phyloP scores from a whole-genome alignment of 2,797 vertebrate species.

The Nyctibius grandis region DNA sequence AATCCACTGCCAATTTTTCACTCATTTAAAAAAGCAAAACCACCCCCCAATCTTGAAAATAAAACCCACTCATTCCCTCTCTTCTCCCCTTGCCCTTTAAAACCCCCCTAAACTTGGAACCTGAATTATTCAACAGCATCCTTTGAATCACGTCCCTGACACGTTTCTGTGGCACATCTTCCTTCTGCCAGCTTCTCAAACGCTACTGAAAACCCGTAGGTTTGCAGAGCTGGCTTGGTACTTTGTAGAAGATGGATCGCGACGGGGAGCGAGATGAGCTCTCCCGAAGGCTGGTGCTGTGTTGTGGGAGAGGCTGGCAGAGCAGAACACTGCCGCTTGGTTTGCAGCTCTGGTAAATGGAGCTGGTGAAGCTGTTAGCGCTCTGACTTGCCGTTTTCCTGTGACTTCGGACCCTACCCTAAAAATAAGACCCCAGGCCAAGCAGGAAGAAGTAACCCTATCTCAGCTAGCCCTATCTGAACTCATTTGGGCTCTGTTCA shows the following conservation, averaged over 20 bases:
- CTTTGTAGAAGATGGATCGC: background rate
- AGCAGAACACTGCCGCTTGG: background rate
- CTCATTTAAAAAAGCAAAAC: background rate
- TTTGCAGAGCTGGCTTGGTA: background rate
- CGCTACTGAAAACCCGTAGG: background rate
- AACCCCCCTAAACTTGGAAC: background rate
- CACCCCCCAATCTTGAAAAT: background rate
- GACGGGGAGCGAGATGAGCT: background rate
- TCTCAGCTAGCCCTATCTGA: background rate
- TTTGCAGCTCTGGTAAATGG: background rate
- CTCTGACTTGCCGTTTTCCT: background rate
- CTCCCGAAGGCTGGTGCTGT: background rate
- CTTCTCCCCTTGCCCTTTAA: conserved; percentile 33
- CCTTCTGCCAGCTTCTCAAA: conserved; percentile 6
- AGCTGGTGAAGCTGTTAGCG: background rate
- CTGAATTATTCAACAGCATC: conserved; percentile 37
- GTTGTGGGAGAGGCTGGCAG: background rate
- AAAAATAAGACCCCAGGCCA: conserved; percentile 4
- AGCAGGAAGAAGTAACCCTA: background rate
- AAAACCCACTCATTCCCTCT: conserved; percentile 6
- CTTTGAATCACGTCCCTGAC: conserved; percentile 1
- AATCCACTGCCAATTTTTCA: background rate
- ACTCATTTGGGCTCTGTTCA: background rate
- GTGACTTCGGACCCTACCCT: background rate
- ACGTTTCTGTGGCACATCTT: background rate